Conservation (phyloP, 92 coral and sea anemone species). For the Porites divaricata region DNA sequence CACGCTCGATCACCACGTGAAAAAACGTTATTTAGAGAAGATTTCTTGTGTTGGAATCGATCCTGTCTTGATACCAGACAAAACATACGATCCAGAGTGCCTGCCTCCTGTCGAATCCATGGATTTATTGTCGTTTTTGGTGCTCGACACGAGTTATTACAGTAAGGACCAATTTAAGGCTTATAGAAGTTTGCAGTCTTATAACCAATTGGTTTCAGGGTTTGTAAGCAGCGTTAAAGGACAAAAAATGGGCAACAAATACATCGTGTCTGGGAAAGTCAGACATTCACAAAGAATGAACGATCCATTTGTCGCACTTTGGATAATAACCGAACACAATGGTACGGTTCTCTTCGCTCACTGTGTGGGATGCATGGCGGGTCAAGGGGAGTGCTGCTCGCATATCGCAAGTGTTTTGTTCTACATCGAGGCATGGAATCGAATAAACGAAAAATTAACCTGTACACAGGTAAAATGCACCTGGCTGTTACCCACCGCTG, state of each 20-base stretch:
- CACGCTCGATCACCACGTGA: slow-evolving; percentile 33
- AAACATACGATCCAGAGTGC: slow-evolving; percentile 47
- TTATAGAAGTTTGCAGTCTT: slow-evolving; percentile 53
- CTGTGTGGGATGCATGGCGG: slow-evolving; percentile 64
- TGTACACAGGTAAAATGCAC: slow-evolving; percentile 52
- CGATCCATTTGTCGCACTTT: slow-evolving; percentile 47
- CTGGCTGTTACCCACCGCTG: no score
- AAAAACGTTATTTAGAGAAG: slow-evolving; percentile 41
- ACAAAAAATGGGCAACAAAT: slow-evolving; percentile 39
- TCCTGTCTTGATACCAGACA: slow-evolving; percentile 34
- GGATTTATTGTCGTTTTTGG: slow-evolving; percentile 48
- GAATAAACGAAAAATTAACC: slow-evolving; percentile 43
- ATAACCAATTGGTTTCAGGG: slow-evolving; percentile 62
- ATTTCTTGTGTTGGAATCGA: slow-evolving; percentile 45
- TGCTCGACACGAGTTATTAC: slow-evolving; percentile 65
- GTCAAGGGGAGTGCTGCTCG: slow-evolving; percentile 70
- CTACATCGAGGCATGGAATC: slow-evolving; percentile 56
- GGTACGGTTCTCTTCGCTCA: slow-evolving; percentile 61
- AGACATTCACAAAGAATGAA: slow-evolving; percentile 60
- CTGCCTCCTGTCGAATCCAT: slow-evolving; percentile 50
- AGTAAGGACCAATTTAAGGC: slow-evolving; percentile 62
- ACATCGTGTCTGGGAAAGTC: slow-evolving; percentile 60
- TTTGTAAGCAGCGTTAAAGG: slow-evolving; percentile 57
- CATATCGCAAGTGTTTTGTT: slow-evolving; percentile 65
- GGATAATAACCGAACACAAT: slow-evolving; percentile 57